phyloP scores from a whole-genome alignment of 2,797 vertebrate genomes.

The Atherinosoma microstoma region DNA sequence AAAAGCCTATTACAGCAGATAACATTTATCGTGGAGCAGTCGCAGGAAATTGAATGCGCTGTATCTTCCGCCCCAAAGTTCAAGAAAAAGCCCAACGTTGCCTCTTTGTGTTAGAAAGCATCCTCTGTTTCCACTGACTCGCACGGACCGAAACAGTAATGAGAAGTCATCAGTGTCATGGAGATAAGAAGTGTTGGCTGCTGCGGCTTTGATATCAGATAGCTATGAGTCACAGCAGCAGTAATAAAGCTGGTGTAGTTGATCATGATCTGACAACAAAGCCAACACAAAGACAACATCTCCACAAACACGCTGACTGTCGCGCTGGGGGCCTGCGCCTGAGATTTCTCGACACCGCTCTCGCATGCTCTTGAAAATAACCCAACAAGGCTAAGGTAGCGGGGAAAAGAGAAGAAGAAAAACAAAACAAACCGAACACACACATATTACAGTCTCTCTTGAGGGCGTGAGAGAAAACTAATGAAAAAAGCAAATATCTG shows the following conservation, averaged over 20 bases:
- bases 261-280: conserved; percentile 36
- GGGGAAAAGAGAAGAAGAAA: neutral
- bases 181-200: conserved; percentile 37
- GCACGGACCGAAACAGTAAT: conserved; percentile 17
- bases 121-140: neutral
- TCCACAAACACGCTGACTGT: conserved; percentile 29
- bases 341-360: conserved; percentile 27
- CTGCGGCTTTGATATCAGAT: conserved; percentile 36
- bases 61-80: neutral
- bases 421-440: neutral
- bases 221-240: conserved; percentile 33
- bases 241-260: conserved; percentile 25
- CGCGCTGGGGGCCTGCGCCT: conserved; percentile 29
- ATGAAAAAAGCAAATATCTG: conserved; percentile 70
- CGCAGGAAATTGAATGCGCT: neutral
- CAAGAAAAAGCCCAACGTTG: neutral
- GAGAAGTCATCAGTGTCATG: conserved; percentile 34
- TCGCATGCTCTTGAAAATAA: conserved; percentile 3
- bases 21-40: neutral
- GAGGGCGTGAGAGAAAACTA: conserved; percentile 32
- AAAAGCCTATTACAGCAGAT: neutral
- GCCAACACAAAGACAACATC: conserved; percentile 29
- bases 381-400: conserved; percentile 17
- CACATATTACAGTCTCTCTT: conserved; percentile 38
- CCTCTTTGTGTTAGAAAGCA: neutral